Conservation (phyloP, 2,888 invertebrate genomes). For the Phyllotreta striolata region DNA sequence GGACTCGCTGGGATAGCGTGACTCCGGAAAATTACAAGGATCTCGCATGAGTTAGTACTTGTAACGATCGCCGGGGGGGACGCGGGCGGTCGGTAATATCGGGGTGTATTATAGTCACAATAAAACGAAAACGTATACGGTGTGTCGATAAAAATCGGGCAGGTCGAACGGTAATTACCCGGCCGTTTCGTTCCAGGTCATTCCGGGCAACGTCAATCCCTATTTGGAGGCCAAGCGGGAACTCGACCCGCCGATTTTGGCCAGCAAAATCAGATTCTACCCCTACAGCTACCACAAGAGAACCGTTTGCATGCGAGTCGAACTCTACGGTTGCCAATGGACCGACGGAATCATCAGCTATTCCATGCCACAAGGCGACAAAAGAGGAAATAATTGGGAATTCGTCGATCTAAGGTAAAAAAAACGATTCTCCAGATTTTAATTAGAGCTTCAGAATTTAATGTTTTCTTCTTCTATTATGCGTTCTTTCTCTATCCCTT, state of each 20-base stretch:
- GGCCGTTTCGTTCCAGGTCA: slow-evolving; percentile 68
- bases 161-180: not conserved
- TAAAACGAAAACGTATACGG: slow-evolving; percentile 5
- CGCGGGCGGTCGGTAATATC: no score
- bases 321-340: slow-evolving; percentile 88
- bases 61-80: slow-evolving; percentile 18
- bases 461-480: no score
- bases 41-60: slow-evolving; percentile 36
- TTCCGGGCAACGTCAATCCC: slow-evolving; percentile 85
- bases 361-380: slow-evolving; percentile 88
- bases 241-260: slow-evolving; percentile 85
- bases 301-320: slow-evolving; percentile 91
- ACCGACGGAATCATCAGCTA: slow-evolving; percentile 86
- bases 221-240: slow-evolving; percentile 80
- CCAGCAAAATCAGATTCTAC: slow-evolving; percentile 82
- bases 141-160: not conserved
- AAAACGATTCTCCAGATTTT: not conserved
- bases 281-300: slow-evolving; percentile 85
- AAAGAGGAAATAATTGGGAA: slow-evolving; percentile 80
- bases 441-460: no score
- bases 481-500: no score
- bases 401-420: slow-evolving; percentile 72
- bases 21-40: slow-evolving; percentile 46
- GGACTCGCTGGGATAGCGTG: slow-evolving; percentile 45
- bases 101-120: slow-evolving; percentile 3